Evolutionary conservation across 2,888 invertebrate genomes (phyloP).

Genomic region (Hylaea fasciaria): DNA sequence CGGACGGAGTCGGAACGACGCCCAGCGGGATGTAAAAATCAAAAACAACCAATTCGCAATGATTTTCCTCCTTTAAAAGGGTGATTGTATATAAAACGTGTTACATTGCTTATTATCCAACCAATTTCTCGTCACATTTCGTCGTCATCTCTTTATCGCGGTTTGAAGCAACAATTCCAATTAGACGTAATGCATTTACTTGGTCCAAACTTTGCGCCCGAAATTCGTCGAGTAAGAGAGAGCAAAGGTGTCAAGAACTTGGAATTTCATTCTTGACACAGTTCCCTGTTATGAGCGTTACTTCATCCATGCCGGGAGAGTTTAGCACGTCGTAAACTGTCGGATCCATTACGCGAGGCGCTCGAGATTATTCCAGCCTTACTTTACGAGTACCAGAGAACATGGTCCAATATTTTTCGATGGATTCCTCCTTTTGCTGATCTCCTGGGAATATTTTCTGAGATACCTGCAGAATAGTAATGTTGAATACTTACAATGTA

Average conservation of each 20-base stretch:
- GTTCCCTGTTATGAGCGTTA: conserved; percentile 70
- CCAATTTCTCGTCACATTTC: background rate
- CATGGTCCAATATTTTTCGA: conserved; percentile 55
- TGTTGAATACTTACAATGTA: background rate
- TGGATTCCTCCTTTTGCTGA: conserved; percentile 36
- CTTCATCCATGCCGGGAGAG: conserved; percentile 64
- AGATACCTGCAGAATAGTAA: conserved; percentile 1
- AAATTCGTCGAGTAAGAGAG: conserved; percentile 49
- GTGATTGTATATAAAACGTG: conserved; percentile 19
- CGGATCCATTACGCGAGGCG: conserved; percentile 67
- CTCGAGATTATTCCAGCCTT: conserved; percentile 60
- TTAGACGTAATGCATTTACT: conserved; percentile 12
- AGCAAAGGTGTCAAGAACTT: conserved; percentile 62
- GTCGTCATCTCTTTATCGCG: background rate
- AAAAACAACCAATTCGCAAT: conserved; percentile 70
- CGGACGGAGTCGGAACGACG: conserved; percentile 63
- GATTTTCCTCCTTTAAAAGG: conserved; percentile 55
- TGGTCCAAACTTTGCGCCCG: conserved; percentile 18
- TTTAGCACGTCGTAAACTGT: conserved; percentile 77
- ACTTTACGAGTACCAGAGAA: conserved; percentile 54
- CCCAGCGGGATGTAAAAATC: conserved; percentile 79
- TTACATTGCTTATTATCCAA: conserved; percentile 1
- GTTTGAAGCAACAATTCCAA: conserved; percentile 26
- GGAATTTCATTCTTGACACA: conserved; percentile 66
- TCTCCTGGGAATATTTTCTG: conserved; percentile 20